A percentile compares a stretch with the other conserved stretches of the same genome.
Conservation (phyloP, 2,888 invertebrate genomes). For the Tipula helvola region DNA sequence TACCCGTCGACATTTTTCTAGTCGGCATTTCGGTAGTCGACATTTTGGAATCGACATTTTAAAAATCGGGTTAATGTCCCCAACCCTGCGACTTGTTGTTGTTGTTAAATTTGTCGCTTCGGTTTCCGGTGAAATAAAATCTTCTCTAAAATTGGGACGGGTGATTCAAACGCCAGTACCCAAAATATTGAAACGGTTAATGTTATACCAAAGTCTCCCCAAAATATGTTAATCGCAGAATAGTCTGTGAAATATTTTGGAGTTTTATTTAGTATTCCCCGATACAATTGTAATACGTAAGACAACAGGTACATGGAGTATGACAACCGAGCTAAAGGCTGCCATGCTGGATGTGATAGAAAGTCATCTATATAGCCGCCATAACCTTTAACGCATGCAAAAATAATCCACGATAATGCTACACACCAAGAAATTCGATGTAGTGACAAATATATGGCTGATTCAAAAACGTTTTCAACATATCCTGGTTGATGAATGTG, state of each 20-base stretch:
- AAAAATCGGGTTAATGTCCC: too few species aligned
- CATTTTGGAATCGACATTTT: too few species aligned
- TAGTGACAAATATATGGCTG: constrained; percentile 25
- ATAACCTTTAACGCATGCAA: constrained; percentile 26
- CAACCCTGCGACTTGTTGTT: too few species aligned
- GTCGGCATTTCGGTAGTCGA: too few species aligned
- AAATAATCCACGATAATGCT: constrained; percentile 26
- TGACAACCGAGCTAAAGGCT: constrained; percentile 18
- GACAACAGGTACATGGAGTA: constrained; percentile 19
- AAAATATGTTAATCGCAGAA: constrained; percentile 12
- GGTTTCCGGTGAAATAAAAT: neutral
- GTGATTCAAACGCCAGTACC: constrained; percentile 18
- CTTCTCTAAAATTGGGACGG: constrained; percentile 14
- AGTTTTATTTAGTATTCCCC: constrained; percentile 13
- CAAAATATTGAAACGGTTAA: constrained; percentile 15
- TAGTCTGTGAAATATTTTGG: neutral
- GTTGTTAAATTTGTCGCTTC: neutral
- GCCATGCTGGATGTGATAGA: constrained; percentile 14
- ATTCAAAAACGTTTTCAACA: constrained; percentile 25
- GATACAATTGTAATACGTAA: constrained; percentile 15
- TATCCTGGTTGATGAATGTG: constrained; percentile 26
- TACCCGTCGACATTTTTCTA: too few species aligned
- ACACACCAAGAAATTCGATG: constrained; percentile 26
- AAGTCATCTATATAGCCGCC: constrained; percentile 17
- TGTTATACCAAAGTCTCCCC: constrained; percentile 17